Percentiles rank a stretch among this genome's conserved stretches.
Evolutionary conservation across 2,797 vertebrate genomes (phyloP).

Genomic region (Sebastes nivosus): DNA sequence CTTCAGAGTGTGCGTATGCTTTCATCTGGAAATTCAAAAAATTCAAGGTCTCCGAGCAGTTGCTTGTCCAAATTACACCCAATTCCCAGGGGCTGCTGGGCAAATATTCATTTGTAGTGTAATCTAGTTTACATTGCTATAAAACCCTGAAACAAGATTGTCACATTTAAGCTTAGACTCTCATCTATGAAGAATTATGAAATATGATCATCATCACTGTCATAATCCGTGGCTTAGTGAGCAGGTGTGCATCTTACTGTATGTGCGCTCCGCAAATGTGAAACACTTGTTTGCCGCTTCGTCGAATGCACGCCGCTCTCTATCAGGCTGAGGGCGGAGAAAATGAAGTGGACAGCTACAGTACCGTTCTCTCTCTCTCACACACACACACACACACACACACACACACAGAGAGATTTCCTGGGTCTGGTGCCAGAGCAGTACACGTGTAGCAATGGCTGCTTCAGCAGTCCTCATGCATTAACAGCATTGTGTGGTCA

Average conservation of each 20-base stretch:
- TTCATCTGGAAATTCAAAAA: slow-evolving; percentile 31
- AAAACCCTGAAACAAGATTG: slow-evolving; percentile 28
- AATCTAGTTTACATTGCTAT: slow-evolving; percentile 15
- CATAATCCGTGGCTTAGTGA: slow-evolving; percentile 28
- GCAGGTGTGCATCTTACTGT: slow-evolving; percentile 34
- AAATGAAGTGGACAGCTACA: not conserved
- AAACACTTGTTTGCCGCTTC: slow-evolving; percentile 32
- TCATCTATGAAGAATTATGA: slow-evolving; percentile 41
- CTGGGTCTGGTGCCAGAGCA: slow-evolving; percentile 12
- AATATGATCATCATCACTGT: slow-evolving; percentile 39
- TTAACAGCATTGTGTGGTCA: not conserved
- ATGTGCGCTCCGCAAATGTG: slow-evolving; percentile 21
- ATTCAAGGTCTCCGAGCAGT: slow-evolving; percentile 1
- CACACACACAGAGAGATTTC: not conserved
- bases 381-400: not conserved
- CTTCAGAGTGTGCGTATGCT: not conserved
- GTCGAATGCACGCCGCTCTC: not conserved
- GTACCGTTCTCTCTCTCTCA: not conserved
- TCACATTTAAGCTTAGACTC: slow-evolving; percentile 10
- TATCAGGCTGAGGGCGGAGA: slow-evolving; percentile 4
- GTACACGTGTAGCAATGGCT: not conserved
- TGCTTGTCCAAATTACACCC: slow-evolving; percentile 19
- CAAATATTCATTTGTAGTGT: slow-evolving; percentile 14
- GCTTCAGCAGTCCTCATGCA: slow-evolving; percentile 15
- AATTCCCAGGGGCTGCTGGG: not conserved